Evolutionary conservation across 2,888 invertebrate species (phyloP), one percentile per base, ranked within the genome.

Genomic region (Trichacis sp.): DNA sequence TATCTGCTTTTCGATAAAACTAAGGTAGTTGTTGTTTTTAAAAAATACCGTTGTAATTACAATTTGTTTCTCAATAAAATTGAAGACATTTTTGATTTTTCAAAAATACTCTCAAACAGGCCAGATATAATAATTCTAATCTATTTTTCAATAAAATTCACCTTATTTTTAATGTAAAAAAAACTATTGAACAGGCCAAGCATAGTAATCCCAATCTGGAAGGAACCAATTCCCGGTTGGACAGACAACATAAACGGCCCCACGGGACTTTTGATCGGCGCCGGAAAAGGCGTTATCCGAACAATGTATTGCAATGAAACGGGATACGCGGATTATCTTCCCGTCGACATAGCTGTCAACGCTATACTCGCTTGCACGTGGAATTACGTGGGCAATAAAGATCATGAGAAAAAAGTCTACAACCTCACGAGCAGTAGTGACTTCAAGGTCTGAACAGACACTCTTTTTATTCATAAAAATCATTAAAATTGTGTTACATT

Each of bases 161-260:
- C n/a, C n/a, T n/a, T n/a, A n/a, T n/a, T n/a, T n/a, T n/a, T n/a
- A n/a, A n/a, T n/a, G n/a, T n/a, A n/a, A n/a, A n/a, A n/a, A n/a
- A n/a, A n/a, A n/a, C n/a, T 24, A 24, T 24, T 6, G n/a, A 46
- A 1, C 40, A 84, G 84, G 49, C 84, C 84, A 1, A 84, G 84
- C 33, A 78, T 84, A 90, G 92, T 97, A 17, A 94, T 96, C 61
- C 96, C 96, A 1, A 88, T 93, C 43, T 93, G 92, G 92, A 90
- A 89, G 76, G 93, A 93, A 38, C 95, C 95, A 0, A 78, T 93
- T 0, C 93, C 93, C 0, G 96, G 94, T 4, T 94, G 96, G 96
- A 94, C 95, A 0, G 96, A 97, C 81, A 97, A 96, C 77, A 92
- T 95, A 55, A 96, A 96, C 77, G 96, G 96, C n/a, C 95, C 96